A percentile compares a stretch with the other conserved stretches of the same genome.
phyloP scores from a whole-genome alignment of 1,140 invertebrate genomes.

The Drosophila jambulina region DNA sequence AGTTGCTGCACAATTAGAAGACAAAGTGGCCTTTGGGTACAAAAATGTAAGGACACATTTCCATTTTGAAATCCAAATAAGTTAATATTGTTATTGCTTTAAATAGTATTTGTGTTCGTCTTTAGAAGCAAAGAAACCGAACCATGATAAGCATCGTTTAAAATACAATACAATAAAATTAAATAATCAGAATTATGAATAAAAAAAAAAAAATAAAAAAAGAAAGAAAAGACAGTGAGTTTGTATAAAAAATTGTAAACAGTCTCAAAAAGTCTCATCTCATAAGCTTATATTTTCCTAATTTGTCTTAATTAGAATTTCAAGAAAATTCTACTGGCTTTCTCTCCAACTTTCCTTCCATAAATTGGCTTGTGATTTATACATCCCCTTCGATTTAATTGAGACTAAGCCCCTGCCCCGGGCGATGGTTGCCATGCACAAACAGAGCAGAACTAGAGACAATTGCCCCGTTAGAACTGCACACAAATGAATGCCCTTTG shows the following conservation, averaged over 20 bases:
- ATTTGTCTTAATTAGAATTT: neutral
- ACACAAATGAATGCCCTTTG: slow-evolving; percentile 74
- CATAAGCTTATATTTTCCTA: neutral
- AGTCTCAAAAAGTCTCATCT: neutral
- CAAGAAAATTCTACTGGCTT: fast-evolving
- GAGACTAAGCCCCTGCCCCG: slow-evolving; percentile 30
- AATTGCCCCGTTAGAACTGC: slow-evolving; percentile 67
- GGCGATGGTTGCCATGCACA: slow-evolving; percentile 25
- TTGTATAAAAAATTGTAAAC: too few species aligned
- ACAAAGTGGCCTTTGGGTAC: fast-evolving
- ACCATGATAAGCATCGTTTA: neutral
- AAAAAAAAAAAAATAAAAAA: neutral
- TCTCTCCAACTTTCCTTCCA: neutral
- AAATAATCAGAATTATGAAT: too few species aligned
- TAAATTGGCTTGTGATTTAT: neutral
- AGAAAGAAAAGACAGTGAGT: neutral
- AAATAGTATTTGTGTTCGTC: too few species aligned
- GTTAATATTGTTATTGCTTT: neutral
- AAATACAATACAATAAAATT: neutral
- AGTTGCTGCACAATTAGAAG: neutral
- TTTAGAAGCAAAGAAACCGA: neutral
- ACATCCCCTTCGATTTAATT: slow-evolving; percentile 8
- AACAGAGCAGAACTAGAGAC: slow-evolving; percentile 48
- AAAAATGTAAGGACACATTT: neutral
- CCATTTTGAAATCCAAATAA: neutral